phyloP scores from a whole-genome alignment of 2,113 vertebrate species.

The Falcunculus frontatus region DNA sequence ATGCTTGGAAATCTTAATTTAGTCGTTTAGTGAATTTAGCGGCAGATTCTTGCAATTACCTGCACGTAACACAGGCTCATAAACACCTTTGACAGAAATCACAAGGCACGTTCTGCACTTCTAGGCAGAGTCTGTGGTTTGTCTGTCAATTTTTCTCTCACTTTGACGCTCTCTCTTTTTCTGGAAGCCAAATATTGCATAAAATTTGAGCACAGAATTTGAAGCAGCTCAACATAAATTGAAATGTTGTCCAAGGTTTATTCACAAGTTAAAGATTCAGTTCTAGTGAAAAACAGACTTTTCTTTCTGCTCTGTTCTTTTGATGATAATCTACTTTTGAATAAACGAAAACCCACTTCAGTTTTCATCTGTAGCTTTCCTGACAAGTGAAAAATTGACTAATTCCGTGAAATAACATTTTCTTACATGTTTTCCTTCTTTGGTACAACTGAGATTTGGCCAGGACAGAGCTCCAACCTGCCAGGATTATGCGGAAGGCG shows the following conservation, averaged over 20 bases:
- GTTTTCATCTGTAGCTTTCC: neutral
- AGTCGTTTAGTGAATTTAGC: neutral
- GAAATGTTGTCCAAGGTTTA: neutral
- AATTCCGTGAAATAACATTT: neutral
- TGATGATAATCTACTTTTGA: neutral
- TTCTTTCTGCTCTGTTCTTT: neutral
- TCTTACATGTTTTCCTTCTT: neutral
- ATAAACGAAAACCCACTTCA: neutral
- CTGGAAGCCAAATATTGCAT: neutral
- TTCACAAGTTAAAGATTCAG: neutral
- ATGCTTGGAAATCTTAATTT: neutral
- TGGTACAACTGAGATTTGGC: constrained; percentile 36
- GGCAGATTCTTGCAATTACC: neutral
- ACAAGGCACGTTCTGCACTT: neutral
- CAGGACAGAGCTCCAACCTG: neutral
- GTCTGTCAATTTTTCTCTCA: neutral
- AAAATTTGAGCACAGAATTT: neutral
- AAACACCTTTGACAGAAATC: neutral
- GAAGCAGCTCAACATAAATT: neutral
- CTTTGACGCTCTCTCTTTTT: neutral
- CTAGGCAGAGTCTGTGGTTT: neutral
- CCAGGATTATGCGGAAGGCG: constrained; percentile 31
- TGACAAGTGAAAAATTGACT: neutral
- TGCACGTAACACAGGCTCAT: neutral
- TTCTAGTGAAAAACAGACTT: neutral